phyloP scores from a whole-genome alignment of 2,113 vertebrate species.

The Tringa solitaria region DNA sequence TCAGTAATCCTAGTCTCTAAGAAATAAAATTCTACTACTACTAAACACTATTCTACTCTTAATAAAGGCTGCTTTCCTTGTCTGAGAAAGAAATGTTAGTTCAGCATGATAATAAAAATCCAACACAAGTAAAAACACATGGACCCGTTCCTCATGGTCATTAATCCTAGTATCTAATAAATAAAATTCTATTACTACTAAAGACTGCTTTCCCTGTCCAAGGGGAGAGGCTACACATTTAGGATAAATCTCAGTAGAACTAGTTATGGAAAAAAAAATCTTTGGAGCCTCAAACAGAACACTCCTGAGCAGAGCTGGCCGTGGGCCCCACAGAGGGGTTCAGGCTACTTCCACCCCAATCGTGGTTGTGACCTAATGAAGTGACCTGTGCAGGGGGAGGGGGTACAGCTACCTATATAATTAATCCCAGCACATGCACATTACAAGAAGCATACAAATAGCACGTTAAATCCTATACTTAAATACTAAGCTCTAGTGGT shows the following conservation, averaged over 20 bases:
- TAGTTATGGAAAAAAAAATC: neutral
- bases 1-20: neutral
- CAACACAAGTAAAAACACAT: neutral
- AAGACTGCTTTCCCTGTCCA: neutral
- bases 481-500: neutral
- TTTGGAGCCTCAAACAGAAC: accelerated
- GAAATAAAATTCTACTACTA: neutral
- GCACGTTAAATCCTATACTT: neutral
- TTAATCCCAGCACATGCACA: neutral
- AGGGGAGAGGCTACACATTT: neutral
- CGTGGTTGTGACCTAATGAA: no score
- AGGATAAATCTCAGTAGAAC: neutral
- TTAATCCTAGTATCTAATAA: neutral
- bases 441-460: neutral
- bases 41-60: no score
- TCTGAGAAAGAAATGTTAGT: neutral
- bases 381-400: no score
- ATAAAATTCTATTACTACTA: no score
- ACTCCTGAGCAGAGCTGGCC: neutral
- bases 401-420: accelerated
- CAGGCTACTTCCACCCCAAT: neutral
- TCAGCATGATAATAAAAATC: neutral
- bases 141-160: neutral
- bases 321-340: no score
- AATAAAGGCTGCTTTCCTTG: neutral